A percentile compares a stretch with the other conserved stretches of the same genome.
phyloP scores from a whole-genome alignment of 1,140 invertebrate genomes.

The Zaprionus lachaisei region DNA sequence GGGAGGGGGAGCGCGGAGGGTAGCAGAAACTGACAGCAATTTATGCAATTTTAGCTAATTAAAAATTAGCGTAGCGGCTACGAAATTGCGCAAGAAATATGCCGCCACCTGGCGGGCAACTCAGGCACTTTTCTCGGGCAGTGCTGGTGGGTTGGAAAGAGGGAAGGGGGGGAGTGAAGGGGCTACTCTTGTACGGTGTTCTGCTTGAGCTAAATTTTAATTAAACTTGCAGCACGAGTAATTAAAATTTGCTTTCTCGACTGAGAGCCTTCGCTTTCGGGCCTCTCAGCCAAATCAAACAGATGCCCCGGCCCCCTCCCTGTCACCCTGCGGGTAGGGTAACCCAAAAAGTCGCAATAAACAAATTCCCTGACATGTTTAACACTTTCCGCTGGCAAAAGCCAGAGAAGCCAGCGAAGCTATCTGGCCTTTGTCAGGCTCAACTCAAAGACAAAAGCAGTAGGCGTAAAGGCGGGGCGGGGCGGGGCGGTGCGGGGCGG shows the following conservation, averaged over 20 bases:
- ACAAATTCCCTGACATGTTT: conserved; percentile 83
- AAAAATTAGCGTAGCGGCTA: conserved; percentile 68
- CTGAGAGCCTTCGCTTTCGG: conserved; percentile 30
- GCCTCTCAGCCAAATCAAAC: conserved; percentile 36
- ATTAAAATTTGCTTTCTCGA: conserved; percentile 71
- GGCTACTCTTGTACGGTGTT: not conserved
- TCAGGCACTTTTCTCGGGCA: not conserved
- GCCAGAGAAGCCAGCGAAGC: conserved; percentile 48
- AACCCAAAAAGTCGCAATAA: conserved; percentile 69
- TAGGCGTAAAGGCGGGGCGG: no score
- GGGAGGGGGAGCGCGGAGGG: not conserved
- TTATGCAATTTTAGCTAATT: conserved; percentile 77
- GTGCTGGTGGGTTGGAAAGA: not conserved
- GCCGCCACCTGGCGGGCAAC: conserved; percentile 66
- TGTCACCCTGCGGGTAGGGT: not conserved
- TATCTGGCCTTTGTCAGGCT: conserved; percentile 71
- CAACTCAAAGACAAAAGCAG: conserved; percentile 41
- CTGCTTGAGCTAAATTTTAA: conserved; percentile 72
- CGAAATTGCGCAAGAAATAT: conserved; percentile 50
- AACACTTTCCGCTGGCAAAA: conserved; percentile 75
- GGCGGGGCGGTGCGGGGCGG: not conserved
- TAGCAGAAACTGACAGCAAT: conserved; percentile 31
- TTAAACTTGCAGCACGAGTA: conserved; percentile 69
- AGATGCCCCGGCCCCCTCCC: conserved; percentile 48
- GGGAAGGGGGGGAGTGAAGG: not conserved